phyloP scores from a whole-genome alignment of 2,888 invertebrate genomes.

The Calliopum simillimum region DNA sequence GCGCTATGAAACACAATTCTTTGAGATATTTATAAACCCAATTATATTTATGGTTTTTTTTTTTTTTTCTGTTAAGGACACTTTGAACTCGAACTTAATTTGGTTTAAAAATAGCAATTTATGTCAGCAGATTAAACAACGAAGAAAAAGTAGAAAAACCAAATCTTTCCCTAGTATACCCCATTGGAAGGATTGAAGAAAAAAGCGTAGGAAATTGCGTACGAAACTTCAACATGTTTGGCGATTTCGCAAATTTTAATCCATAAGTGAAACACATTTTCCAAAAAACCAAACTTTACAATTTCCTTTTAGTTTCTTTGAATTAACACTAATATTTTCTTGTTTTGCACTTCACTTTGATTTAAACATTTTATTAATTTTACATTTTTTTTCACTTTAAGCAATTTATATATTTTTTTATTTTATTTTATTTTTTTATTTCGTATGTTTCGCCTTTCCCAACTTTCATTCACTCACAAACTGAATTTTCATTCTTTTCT shows the following conservation, averaged over 20 bases:
- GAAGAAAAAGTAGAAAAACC: too few species aligned
- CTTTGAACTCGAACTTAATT: not conserved
- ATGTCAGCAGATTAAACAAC: conserved; percentile 49
- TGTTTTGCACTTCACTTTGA: conserved; percentile 1
- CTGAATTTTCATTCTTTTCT: conserved; percentile 49
- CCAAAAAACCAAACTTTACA: not conserved
- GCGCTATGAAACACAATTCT: not conserved
- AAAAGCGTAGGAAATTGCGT: not conserved
- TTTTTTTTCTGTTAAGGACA: too few species aligned
- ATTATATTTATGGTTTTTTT: not conserved
- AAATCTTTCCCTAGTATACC: not conserved
- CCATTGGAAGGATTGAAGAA: conserved; percentile 1
- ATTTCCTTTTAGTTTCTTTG: conserved; percentile 8
- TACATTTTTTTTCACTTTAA: conserved; percentile 29
- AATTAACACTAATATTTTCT: not conserved
- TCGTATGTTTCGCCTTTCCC: conserved; percentile 44
- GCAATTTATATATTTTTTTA: conserved; percentile 30
- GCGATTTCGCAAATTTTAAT: not conserved
- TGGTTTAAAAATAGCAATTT: conserved; percentile 58
- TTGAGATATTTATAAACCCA: not conserved
- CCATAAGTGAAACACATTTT: conserved; percentile 14
- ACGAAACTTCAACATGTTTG: not conserved
- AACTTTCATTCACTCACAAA: conserved; percentile 45
- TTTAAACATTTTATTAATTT: conserved; percentile 3
- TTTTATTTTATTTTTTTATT: conserved; percentile 16